These are phyloP conservation scores for Eucidaris tribuloides DNA, from an alignment of 35 echinoderm and acorn worm genomes.

Conservation along the genomic window DNA sequence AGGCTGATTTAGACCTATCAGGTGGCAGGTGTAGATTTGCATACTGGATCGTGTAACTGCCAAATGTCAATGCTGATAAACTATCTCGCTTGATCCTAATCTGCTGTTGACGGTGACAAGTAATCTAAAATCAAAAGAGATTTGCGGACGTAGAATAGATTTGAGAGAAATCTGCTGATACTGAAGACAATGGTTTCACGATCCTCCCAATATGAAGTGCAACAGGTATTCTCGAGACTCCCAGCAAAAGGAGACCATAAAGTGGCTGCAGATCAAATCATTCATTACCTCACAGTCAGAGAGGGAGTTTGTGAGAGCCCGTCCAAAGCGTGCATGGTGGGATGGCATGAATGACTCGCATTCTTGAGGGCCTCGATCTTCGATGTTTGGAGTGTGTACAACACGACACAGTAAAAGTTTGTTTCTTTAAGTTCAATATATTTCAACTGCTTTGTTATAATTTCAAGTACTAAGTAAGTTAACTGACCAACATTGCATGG, in stretches of 20 bases:
- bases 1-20: too few relatives aligned
- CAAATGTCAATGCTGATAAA: too few relatives aligned
- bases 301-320: background rate
- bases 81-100: too few relatives aligned
- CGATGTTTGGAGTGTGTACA: background rate
- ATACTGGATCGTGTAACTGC: too few relatives aligned
- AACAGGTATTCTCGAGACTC: background rate
- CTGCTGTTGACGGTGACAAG: too few relatives aligned
- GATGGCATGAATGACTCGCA: conserved; percentile 34
- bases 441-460: background rate
- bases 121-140: background rate
- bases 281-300: background rate
- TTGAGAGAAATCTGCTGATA: background rate
- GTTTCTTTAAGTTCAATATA: background rate
- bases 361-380: conserved; percentile 25
- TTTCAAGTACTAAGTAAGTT: background rate
- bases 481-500: background rate
- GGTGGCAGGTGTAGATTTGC: too few relatives aligned
- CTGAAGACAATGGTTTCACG: background rate
- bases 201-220: background rate
- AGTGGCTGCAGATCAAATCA: background rate
- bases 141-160: background rate
- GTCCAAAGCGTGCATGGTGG: conserved; percentile 31
- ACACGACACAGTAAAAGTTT: background rate
- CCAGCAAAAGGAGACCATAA: background rate